Percentiles rank a stretch among this genome's conserved stretches.
phyloP scores from a whole-genome alignment of 1,140 invertebrate genomes.

The Chironomus tepperi region DNA sequence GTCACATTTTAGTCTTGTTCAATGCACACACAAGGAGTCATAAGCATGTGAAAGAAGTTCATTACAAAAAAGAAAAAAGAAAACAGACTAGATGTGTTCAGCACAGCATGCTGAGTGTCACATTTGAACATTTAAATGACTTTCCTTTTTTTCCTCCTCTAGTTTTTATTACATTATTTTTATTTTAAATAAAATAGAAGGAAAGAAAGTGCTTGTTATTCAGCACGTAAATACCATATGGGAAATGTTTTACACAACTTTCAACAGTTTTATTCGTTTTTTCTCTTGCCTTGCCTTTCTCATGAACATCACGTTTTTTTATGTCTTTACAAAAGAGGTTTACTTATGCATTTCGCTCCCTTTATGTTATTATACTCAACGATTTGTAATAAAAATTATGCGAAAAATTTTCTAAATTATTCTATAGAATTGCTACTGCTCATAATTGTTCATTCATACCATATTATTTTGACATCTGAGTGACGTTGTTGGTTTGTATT shows the following conservation, averaged over 20 bases:
- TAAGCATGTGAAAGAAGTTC: constrained; percentile 7
- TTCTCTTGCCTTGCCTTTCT: background rate
- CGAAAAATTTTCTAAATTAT: no score
- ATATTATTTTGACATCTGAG: no score
- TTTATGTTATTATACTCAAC: no score
- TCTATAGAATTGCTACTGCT: no score
- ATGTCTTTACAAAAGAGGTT: background rate
- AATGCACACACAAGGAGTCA: background rate
- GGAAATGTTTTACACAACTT: background rate
- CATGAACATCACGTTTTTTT: constrained; percentile 11
- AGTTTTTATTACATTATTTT: background rate
- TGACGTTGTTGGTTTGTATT: no score
- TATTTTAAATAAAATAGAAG: background rate
- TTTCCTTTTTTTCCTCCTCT: background rate
- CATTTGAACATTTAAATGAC: constrained; percentile 14
- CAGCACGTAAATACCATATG: background rate
- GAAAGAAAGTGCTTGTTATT: background rate
- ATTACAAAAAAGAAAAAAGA: no score
- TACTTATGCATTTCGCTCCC: background rate
- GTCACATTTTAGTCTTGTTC: constrained; percentile 8
- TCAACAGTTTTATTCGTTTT: background rate
- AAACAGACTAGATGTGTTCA: constrained; percentile 4
- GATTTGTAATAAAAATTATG: no score
- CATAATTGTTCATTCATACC: no score
- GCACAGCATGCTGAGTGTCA: constrained; percentile 4